Evolutionary conservation across 2,113 vertebrate genomes (phyloP).

Genomic region (Saccopteryx leptura): DNA sequence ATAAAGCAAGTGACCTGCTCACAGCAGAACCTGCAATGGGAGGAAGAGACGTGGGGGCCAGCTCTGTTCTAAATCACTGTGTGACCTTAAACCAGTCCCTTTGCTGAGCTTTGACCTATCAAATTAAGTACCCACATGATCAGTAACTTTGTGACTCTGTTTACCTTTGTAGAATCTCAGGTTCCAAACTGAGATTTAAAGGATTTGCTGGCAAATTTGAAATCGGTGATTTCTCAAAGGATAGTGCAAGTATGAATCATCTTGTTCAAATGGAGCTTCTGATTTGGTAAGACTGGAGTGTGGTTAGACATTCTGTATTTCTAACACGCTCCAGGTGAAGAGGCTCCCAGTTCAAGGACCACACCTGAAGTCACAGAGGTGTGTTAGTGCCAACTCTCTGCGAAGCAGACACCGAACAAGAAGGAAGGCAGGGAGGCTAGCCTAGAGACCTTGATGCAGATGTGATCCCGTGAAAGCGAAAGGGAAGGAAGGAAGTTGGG

Average conservation of each 20-base stretch:
- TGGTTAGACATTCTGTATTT: background rate
- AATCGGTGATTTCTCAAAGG: background rate
- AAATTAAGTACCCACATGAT: background rate
- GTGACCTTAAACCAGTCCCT: background rate
- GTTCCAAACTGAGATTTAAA: conserved; percentile 32
- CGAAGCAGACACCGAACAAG: background rate
- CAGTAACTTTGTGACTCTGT: background rate
- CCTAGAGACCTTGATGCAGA: background rate
- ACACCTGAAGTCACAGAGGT: background rate
- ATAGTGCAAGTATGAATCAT: background rate
- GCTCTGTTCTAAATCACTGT: background rate
- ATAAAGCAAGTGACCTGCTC: background rate
- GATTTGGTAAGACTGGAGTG: background rate
- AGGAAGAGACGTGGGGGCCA: background rate
- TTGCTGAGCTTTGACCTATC: background rate
- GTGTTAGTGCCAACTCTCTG: background rate
- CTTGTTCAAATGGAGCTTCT: background rate
- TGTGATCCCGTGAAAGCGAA: background rate
- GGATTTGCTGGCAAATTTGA: background rate
- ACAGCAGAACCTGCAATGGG: background rate
- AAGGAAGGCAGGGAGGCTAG: background rate
- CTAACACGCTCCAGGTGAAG: background rate
- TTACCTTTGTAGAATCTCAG: conserved; percentile 23
- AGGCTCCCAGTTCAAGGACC: background rate
- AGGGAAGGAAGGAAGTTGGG: background rate